Evolutionary conservation across 92 coral and sea anemone genomes (phyloP), one percentile per base, ranked within the genome.

Genomic region (Chrysogorgia sp.): DNA sequence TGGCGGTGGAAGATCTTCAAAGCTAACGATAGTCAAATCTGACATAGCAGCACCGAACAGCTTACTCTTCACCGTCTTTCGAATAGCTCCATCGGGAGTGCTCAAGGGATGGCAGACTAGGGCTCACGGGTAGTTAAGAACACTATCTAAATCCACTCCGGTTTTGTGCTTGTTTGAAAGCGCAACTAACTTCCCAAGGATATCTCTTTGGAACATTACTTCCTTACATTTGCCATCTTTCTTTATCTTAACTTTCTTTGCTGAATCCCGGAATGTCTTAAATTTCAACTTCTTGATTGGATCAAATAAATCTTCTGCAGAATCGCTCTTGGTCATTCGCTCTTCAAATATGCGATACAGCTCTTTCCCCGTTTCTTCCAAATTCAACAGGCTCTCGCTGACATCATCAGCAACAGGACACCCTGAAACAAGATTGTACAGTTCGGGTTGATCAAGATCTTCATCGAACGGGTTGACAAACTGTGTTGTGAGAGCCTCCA

Each of bases 31-130:
- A 34, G 14, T 5, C 50, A 64, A 34, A 34, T 64, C 49, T 25
- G 34, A 5, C 75, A 68, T 24, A 2, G 75, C 58, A 43, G 58
- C 75, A 43, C 43, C 59, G 58, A 43, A 48, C 14, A 68, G 34
- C 19, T 23, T 48, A 43, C 75, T 68, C 25, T 68, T 68, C 15
- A 22, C 58, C 1, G 75, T 68, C 40, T 68, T 68, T 14, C 75
- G 34, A 17, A 41, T 43, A 20, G 75, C 58, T 2, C 75, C 75
- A 68, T 68, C 75, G 6, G 32, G 58, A 10, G 75, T 47, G 21
- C 37, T 48, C 37, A 68, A 30, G 9, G 75, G 40, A 4, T 40
- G 7, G n/a, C 30, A 26, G 19, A 68, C 58, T 68, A 58, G 75
- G 9, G 75, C 75, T 25, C 40, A 58, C 9, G 75, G 58, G 59